Evolutionary conservation across 2,113 vertebrate species (phyloP).

Genomic region (Rhadina sibilatrix): DNA sequence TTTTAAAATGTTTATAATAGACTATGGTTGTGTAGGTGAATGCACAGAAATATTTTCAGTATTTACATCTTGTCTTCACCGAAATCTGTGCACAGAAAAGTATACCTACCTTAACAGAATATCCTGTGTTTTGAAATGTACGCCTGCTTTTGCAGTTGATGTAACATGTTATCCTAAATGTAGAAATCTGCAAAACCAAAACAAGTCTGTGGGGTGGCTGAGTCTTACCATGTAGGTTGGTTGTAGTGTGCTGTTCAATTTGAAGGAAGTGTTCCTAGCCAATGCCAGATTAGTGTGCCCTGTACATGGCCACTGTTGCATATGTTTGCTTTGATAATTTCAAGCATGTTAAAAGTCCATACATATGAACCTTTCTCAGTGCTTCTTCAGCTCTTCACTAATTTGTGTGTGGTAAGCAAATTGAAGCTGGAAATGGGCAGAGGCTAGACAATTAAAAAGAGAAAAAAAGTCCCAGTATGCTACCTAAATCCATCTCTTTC

Average conservation of each 20-base stretch:
- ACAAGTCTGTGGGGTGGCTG: not conserved
- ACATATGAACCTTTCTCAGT: not conserved
- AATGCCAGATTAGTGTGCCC: not conserved
- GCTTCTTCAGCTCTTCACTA: not conserved
- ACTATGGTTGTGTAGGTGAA: not conserved
- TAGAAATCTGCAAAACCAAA: not conserved
- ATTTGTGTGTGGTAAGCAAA: not conserved
- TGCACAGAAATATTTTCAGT: not conserved
- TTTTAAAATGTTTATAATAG: not conserved
- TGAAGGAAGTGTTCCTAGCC: not conserved
- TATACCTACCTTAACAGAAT: not conserved
- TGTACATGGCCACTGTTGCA: not conserved
- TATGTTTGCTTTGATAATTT: not conserved
- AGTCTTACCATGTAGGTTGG: not conserved
- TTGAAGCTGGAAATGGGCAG: not conserved
- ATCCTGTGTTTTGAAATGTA: not conserved
- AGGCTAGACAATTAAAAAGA: not conserved
- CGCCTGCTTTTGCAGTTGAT: not conserved
- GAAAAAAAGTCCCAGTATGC: not conserved
- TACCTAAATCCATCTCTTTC: not conserved
- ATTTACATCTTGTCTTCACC: not conserved
- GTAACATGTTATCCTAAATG: not conserved
- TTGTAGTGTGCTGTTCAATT: not conserved
- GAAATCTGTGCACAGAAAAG: not conserved
- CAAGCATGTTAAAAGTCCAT: not conserved